Evolutionary conservation across 2,888 invertebrate genomes (phyloP).

Genomic region (Archaeoteleia sp.): DNA sequence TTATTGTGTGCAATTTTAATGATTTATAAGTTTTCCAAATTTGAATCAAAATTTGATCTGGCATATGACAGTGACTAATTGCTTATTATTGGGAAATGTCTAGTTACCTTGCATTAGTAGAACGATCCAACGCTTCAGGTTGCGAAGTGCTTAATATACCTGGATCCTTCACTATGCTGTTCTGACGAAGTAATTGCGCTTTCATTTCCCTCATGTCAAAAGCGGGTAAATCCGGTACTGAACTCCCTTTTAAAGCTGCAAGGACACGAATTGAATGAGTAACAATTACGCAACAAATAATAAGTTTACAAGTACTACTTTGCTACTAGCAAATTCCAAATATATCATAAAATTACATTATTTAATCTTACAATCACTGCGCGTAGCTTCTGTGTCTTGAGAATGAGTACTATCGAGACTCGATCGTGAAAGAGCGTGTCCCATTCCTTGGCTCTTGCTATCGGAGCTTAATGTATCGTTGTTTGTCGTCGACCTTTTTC

Average conservation of each 20-base stretch:
- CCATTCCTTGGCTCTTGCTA: conserved; percentile 67
- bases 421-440: conserved; percentile 71
- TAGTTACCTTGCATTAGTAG: conserved; percentile 66
- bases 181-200: conserved; percentile 69
- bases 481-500: conserved; percentile 76
- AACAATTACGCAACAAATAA: too few species aligned
- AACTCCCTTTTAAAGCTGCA: conserved; percentile 71
- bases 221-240: conserved; percentile 70
- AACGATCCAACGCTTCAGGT: conserved; percentile 65
- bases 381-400: conserved; percentile 70
- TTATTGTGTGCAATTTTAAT: too few species aligned
- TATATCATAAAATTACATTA: too few species aligned
- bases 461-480: conserved; percentile 72
- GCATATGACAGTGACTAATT: too few species aligned
- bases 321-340: too few species aligned
- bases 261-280: too few species aligned
- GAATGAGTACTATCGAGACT: conserved; percentile 73
- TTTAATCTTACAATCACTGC: conserved; percentile 67
- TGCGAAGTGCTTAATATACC: conserved; percentile 62
- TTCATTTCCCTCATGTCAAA: conserved; percentile 69
- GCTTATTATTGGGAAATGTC: too few species aligned
- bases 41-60: too few species aligned
- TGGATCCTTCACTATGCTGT: conserved; percentile 72
- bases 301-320: too few species aligned
- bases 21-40: too few species aligned